These are phyloP conservation scores for Distichodus sexfasciatus DNA, from an alignment of 2,797 vertebrate species.

Conservation along the genomic window DNA sequence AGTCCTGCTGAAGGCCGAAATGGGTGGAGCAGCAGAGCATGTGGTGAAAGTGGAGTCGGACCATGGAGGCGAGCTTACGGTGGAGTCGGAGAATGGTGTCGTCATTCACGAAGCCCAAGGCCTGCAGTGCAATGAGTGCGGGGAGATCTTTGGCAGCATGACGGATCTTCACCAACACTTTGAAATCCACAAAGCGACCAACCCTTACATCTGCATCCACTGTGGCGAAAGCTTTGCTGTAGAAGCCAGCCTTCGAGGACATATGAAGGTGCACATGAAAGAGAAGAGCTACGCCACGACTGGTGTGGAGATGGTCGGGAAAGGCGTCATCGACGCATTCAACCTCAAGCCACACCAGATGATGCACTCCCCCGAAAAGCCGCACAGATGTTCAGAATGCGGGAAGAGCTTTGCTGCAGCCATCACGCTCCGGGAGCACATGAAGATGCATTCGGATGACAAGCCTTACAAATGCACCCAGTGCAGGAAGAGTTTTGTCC, in stretches of 20 bases:
- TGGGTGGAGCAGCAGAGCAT: constrained; percentile 62
- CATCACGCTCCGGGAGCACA: constrained; percentile 79
- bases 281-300: constrained; percentile 76
- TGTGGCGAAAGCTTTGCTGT: constrained; percentile 81
- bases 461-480: constrained; percentile 83
- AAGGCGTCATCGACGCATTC: constrained; percentile 79
- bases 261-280: constrained; percentile 84
- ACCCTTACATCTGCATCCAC: constrained; percentile 80
- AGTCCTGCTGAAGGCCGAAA: constrained; percentile 75
- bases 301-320: constrained; percentile 79
- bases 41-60: constrained; percentile 78
- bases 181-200: constrained; percentile 80
- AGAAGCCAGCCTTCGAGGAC: constrained; percentile 78
- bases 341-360: constrained; percentile 80
- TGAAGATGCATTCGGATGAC: constrained; percentile 84
- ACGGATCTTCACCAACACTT: constrained; percentile 81
- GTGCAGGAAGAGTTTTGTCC: constrained; percentile 79
- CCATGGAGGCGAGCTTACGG: constrained; percentile 76
- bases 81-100: constrained; percentile 80
- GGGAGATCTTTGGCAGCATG: constrained; percentile 79
- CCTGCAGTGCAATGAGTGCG: constrained; percentile 80
- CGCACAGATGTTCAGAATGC: constrained; percentile 78
- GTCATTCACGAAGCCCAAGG: constrained; percentile 81
- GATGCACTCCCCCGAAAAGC: constrained; percentile 79
- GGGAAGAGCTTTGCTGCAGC: constrained; percentile 80